Base-by-base conservation (phyloP, 2,797 vertebrate species). In the Brachyrhaphis roseni region DNA sequence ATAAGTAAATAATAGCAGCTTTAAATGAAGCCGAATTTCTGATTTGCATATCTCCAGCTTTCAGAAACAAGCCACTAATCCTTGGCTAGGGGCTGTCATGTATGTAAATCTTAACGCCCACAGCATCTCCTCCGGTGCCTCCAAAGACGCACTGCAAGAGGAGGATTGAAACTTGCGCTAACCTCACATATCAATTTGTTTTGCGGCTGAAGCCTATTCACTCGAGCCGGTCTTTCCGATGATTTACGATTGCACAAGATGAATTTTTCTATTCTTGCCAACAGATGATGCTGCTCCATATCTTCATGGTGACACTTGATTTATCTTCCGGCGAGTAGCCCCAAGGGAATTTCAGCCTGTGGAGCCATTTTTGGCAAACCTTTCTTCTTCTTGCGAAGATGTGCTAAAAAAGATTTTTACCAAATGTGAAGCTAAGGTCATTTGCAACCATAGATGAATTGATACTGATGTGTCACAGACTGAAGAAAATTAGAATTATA, bases 201-300 rank as follows among this genome's bases (percentile, higher is more conserved):
- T 93, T 90, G 83, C 82, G 88, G 86, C 78, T 87, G 86, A 90
- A 86, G 87, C 89, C 87, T 89, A 91, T 91, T 92, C 92, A 87
- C 92, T 49, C 72, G 87, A 82, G 89, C 85, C 86, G 78, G 87
- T 89, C 89, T 79, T 81, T 89, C 84, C 84, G 79, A 86, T 93
- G 93, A 95, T 95, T 94, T 93, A 95, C 72, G 89, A 88, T 93
- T 93, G 91, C 84, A 71, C 89, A 86, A 86, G 90, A 94, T 93
- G 87, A 91, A 91, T 92, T 93, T 93, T 93, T 93, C 89, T 89
- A 91, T 93, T 93, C 93, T 91, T 89, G 90, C 91, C 91, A 90
- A 94, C 90, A 90, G 90, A 91, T 90, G 90, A 92, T 90, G 89
- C 88, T 72, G 92, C 89, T 83, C 86, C 89, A 86, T 79, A 92